A percentile compares a stretch with the other conserved stretches of the same genome.
These are phyloP conservation scores for Zaprionus ghesquierei DNA, from an alignment of 1,140 invertebrate genomes.

Conservation along the genomic window DNA sequence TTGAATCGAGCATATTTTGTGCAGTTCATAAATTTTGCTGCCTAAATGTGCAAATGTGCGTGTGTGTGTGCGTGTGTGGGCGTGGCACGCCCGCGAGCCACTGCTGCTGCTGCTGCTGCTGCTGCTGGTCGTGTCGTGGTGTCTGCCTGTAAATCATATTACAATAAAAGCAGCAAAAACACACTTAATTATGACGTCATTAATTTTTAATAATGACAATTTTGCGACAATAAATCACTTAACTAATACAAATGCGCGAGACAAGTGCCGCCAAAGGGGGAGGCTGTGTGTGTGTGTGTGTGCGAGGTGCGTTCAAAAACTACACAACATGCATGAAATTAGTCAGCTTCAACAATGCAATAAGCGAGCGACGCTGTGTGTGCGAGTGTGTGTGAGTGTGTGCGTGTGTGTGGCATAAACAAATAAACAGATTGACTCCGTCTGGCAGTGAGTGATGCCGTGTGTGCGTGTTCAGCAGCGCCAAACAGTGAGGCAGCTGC, in stretches of 20 bases:
- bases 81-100: slow-evolving; percentile 14
- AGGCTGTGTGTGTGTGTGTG: not conserved
- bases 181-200: slow-evolving; percentile 80
- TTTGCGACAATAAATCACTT: slow-evolving; percentile 80
- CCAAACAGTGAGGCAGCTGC: not conserved
- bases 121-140: slow-evolving; percentile 25
- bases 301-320: slow-evolving; percentile 4
- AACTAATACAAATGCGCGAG: slow-evolving; percentile 60
- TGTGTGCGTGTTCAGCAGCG: slow-evolving; percentile 1
- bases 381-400: slow-evolving; percentile 12
- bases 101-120: not conserved
- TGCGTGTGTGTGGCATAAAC: slow-evolving; percentile 35
- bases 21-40: slow-evolving; percentile 70
- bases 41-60: slow-evolving; percentile 46
- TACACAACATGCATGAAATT: slow-evolving; percentile 59
- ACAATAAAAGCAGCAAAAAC: slow-evolving; percentile 65
- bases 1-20: slow-evolving; percentile 65
- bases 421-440: slow-evolving; percentile 73
- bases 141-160: slow-evolving; percentile 68
- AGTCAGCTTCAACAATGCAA: slow-evolving; percentile 64
- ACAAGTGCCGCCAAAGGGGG: not conserved
- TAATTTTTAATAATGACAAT: slow-evolving; percentile 81
- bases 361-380: too few relatives aligned
- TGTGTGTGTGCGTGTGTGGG: slow-evolving; percentile 13
- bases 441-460: slow-evolving; percentile 31